Base-by-base conservation (phyloP, 2,113 vertebrate genomes). In the Hiodon tergisus region DNA sequence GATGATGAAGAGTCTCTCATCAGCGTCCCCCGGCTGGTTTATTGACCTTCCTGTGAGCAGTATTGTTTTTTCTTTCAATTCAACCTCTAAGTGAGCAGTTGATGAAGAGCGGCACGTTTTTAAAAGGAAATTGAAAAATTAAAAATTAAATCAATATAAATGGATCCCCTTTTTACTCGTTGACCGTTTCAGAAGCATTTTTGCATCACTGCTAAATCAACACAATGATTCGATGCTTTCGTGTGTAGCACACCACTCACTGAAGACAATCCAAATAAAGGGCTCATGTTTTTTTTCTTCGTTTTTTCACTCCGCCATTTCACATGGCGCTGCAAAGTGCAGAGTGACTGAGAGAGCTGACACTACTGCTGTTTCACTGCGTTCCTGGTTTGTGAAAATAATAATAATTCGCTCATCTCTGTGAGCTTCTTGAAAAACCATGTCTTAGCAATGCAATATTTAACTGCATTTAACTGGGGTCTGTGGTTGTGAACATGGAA, bases 1-100 rank as follows among this genome's bases (percentile, higher is more conserved):
- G 17, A 6, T 58, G 13, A 55, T 60, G 70, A 54, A 67, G 70
- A 31, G n/a, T 51, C 14, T 61, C 62, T 13, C 47, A 67, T 74
- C 61, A 72, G 61, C 46, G 54, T 55, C 69, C n/a, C 61, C 47
- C n/a, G 14, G 17, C 31, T 14, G 7, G 4, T 14, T 14, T 66
- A 71, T 67, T 53, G 70, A 72, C 61, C 51, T 59, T 14, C 48
- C 31, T 59, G 57, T 67, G 31, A 5, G 48, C 50, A 14, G 3
- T 77, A 73, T 72, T 68, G 61, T 67, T 72, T 67, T 72, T 60
- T 46, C 70, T 67, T 70, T 77, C 62, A 72, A 60, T 66, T 61
- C 48, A 53, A 50, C 48, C 54, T 72, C 17, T 17, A 13, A 76
- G 59, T 48, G 60, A 70, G 59, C 52, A 65, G 68, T 46, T 16